Conservation (phyloP, 64 coral and sea anemone species). For the Actinia tenebrosa region DNA sequence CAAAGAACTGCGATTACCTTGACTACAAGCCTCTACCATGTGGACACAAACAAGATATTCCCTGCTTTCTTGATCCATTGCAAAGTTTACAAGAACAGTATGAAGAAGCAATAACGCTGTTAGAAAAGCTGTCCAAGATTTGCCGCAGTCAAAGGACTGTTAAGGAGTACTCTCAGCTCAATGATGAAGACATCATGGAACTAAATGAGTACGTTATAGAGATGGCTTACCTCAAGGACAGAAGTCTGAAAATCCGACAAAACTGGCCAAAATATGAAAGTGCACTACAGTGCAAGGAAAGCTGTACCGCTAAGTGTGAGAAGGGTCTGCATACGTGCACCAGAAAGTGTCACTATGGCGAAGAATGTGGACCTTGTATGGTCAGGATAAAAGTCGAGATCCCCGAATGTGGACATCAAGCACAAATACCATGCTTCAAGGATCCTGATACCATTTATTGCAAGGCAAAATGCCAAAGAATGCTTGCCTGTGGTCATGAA, state of each 20-base stretch:
- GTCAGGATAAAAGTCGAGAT: background rate
- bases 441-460: slow-evolving; percentile 20
- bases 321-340: background rate
- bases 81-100: slow-evolving; percentile 17
- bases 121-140: background rate
- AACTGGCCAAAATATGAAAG: background rate
- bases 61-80: slow-evolving; percentile 33
- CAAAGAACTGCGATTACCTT: background rate
- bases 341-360: slow-evolving; percentile 8
- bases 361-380: background rate
- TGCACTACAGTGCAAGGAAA: background rate
- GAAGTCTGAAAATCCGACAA: background rate
- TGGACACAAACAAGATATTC: slow-evolving; percentile 33
- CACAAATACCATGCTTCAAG: background rate
- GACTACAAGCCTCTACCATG: slow-evolving; percentile 34
- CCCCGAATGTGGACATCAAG: slow-evolving; percentile 1
- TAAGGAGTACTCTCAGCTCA: background rate
- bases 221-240: background rate
- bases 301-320: background rate
- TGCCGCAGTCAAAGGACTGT: background rate
- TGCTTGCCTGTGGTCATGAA: slow-evolving; percentile 38
- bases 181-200: background rate
- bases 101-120: background rate
- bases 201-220: background rate
- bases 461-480: background rate